Percentiles rank a stretch among this genome's conserved stretches.
Evolutionary conservation across 2,888 invertebrate genomes (phyloP).

Genomic region (Rapana venosa): DNA sequence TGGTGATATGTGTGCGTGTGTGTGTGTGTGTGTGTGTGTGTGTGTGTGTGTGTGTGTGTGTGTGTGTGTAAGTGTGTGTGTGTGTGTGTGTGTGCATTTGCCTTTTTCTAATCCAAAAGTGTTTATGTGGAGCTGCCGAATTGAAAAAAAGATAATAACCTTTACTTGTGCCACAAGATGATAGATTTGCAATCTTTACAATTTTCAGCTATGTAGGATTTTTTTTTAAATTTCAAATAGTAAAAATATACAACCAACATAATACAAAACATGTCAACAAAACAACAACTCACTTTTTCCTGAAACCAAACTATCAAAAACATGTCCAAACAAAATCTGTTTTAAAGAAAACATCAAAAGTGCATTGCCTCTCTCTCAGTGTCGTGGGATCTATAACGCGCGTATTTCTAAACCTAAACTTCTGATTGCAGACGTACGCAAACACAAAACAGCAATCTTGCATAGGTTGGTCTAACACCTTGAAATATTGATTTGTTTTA

Average conservation of each 20-base stretch:
- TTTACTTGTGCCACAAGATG: not conserved
- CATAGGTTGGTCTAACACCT: no score
- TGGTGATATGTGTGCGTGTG: not conserved
- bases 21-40: not conserved
- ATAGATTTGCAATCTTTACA: not conserved
- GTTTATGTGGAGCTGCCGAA: not conserved
- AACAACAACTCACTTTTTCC: not conserved
- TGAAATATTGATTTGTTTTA: no score
- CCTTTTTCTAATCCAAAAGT: not conserved
- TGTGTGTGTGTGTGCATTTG: not conserved
- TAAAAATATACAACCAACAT: not conserved
- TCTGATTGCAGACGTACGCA: no score
- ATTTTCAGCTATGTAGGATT: not conserved
- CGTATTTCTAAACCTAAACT: no score
- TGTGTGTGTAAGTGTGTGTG: conserved; percentile 2
- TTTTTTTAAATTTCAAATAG: not conserved
- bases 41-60: not conserved
- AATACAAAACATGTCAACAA: not conserved
- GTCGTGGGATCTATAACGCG: no score
- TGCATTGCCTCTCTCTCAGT: no score
- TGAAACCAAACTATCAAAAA: not conserved
- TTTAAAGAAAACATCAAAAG: no score
- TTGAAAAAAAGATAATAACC: not conserved
- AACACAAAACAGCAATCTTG: no score
- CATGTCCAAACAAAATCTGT: not conserved